Base-by-base conservation (phyloP, 2,888 invertebrate genomes). In the Cryptosula pallasiana region DNA sequence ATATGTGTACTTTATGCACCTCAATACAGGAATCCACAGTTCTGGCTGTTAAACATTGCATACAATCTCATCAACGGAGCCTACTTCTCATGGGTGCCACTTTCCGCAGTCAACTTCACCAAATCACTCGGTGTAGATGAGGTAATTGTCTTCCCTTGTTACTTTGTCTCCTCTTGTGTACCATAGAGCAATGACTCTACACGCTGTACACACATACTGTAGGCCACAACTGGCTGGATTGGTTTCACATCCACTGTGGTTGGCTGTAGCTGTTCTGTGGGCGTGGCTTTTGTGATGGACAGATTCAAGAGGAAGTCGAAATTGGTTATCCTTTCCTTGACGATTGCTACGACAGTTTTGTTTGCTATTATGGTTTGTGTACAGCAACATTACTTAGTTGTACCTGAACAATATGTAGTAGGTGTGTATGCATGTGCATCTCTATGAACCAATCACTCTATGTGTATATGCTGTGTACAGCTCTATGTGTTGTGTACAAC, bases 181-280 rank as follows among this genome's bases (percentile, higher is more conserved):
- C 20, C 45, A 5, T 5, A 45, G 9, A 45, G 45, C 20, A 5
- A 45, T n/a, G n/a, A n/a, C n/a, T n/a, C n/a, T 45, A 45, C 45
- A 45, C 20, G 45, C 45, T 13, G 45, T 45, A 45, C 45, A 45
- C 20, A 45, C 45, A 13, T 45, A 45, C 45, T 45, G 45, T 45
- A 81, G 79, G 76, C 76, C 36, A 75, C 76, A 45, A 79, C 79
- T 3, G 81, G 79, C 1, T 81, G 78, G 79, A 71, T 81, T 54
- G 81, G 79, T n/a, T 80, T 80, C 70, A 78, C 78, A 71, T 76
- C 77, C n/a, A 74, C 76, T 3, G 54, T 79, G 2, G 78, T 76
- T 1, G 76, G 77, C 1, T 78, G 78, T 74, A 45, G 75, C 9
- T 73, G 75, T 13, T 80, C 25, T 78, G 78, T 1, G 77, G 76